Percentiles rank a stretch among this genome's conserved stretches.
Conservation (phyloP, 30 jellyfish, hydroid and myxozoan species). For the Rhopilema esculentum region DNA sequence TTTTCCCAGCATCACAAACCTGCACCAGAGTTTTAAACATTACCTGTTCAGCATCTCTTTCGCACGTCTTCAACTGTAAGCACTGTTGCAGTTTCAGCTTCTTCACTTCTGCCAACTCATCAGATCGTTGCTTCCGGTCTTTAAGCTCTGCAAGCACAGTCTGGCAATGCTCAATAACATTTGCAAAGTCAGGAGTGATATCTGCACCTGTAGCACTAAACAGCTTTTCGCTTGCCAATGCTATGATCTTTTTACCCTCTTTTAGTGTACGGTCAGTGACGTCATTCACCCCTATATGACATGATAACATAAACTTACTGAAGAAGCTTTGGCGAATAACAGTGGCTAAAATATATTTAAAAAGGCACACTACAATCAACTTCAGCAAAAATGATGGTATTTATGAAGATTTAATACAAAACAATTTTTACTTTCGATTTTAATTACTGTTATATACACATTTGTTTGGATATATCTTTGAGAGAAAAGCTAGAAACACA, state of each 20-base stretch:
- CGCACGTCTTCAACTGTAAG: constrained; percentile 76
- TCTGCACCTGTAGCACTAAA: constrained; percentile 81
- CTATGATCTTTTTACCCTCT: constrained; percentile 53
- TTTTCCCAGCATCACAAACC: too few relatives aligned
- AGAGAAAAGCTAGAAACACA: too few relatives aligned
- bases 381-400: too few relatives aligned
- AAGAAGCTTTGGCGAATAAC: background rate
- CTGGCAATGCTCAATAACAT: constrained; percentile 48
- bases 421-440: too few relatives aligned
- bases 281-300: constrained; percentile 43
- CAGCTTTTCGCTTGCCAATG: constrained; percentile 54
- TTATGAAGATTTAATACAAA: too few relatives aligned
- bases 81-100: constrained; percentile 72
- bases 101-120: constrained; percentile 74
- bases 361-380: background rate
- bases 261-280: constrained; percentile 42
- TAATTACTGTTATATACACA: too few relatives aligned
- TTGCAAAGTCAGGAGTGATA: constrained; percentile 64
- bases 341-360: background rate
- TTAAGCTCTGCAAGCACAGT: constrained; percentile 62
- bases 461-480: too few relatives aligned
- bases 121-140: constrained; percentile 76
- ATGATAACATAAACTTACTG: background rate
- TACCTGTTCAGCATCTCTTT: constrained; percentile 84
- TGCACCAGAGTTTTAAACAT: too few relatives aligned